Evolutionary conservation across 2,888 invertebrate species (phyloP).

Genomic region (Dicyrtoma fusca): DNA sequence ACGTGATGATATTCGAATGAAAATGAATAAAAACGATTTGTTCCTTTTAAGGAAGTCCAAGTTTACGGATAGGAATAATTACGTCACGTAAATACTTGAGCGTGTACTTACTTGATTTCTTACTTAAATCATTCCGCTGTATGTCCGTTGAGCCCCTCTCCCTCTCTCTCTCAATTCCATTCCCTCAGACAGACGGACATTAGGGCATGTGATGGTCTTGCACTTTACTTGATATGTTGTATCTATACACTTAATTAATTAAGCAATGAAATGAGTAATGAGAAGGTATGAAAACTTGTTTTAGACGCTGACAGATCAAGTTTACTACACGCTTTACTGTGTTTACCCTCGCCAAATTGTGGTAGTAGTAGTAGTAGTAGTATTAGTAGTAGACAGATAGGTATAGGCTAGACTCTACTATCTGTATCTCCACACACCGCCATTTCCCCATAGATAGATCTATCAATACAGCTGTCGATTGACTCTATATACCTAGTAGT

Average conservation of each 20-base stretch:
- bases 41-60: too few species aligned
- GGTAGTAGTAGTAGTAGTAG: too few species aligned
- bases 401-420: too few species aligned
- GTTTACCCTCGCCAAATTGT: too few species aligned
- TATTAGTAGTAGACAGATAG: too few species aligned
- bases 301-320: conserved; percentile 21
- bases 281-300: conserved; percentile 21
- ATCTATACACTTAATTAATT: conserved; percentile 19
- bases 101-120: not conserved
- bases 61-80: not conserved
- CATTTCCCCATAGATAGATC: too few species aligned
- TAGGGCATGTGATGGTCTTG: not conserved
- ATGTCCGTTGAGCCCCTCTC: not conserved
- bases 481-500: not conserved
- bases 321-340: not conserved
- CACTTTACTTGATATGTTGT: not conserved
- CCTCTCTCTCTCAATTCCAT: not conserved
- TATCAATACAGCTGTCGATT: not conserved
- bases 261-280: conserved; percentile 11
- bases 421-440: too few species aligned
- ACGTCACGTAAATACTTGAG: conserved; percentile 4
- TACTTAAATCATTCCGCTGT: not conserved
- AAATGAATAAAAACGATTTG: too few species aligned
- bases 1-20: too few species aligned
- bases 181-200: not conserved